phyloP scores from a whole-genome alignment of 2,797 vertebrate species.

The Apogon talboti region DNA sequence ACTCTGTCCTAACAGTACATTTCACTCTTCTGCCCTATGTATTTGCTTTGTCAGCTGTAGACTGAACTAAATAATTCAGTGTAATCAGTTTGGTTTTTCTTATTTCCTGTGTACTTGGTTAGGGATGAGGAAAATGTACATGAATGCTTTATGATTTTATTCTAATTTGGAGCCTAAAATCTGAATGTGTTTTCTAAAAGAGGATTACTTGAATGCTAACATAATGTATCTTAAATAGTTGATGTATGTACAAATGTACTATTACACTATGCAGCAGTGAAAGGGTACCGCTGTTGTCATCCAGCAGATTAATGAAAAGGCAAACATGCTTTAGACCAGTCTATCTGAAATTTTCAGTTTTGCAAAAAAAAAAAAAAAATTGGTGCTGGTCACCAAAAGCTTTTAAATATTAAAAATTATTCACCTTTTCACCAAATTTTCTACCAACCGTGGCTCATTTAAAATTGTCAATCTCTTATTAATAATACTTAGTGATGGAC shows the following conservation, averaged over 20 bases:
- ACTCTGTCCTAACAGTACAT: not conserved
- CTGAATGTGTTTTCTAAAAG: constrained; percentile 34
- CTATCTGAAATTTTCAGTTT: not conserved
- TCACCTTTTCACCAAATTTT: not conserved
- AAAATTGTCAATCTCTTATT: constrained; percentile 41
- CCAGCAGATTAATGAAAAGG: constrained; percentile 23
- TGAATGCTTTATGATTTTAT: constrained; percentile 25
- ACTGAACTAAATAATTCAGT: constrained; percentile 18
- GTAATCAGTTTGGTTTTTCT: constrained; percentile 37
- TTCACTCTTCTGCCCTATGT: constrained; percentile 6
- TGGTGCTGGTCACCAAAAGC: constrained; percentile 81
- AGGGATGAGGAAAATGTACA: constrained; percentile 35
- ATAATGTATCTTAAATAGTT: constrained; percentile 37
- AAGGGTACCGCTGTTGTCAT: constrained; percentile 1
- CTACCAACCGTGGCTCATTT: constrained; percentile 8
- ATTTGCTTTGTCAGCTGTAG: constrained; percentile 28
- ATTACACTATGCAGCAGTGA: constrained; percentile 55
- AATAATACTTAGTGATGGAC: constrained; percentile 27
- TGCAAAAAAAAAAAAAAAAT: constrained; percentile 31
- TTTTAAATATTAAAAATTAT: constrained; percentile 45
- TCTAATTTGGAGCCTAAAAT: constrained; percentile 35
- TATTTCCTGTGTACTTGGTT: constrained; percentile 34
- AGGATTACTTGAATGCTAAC: constrained; percentile 41
- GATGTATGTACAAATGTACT: constrained; percentile 18
- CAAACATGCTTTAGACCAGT: not conserved